Conservation (phyloP, 2,113 vertebrate species). For the Candoia aspera region DNA sequence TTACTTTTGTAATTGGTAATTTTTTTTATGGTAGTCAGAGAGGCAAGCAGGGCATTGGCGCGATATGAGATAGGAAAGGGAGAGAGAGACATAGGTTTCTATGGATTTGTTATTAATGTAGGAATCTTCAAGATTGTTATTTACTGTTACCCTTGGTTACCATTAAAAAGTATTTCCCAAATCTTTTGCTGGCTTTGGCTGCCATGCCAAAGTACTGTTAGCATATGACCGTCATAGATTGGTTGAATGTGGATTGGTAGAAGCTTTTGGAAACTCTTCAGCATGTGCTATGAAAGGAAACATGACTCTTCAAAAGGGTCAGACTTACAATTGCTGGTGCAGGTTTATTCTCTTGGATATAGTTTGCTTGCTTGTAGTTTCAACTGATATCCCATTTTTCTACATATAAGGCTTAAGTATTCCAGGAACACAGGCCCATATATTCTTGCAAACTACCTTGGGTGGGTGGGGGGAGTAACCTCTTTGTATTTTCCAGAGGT, state of each 20-base stretch:
- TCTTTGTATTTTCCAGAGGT: background rate
- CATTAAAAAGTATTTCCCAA: background rate
- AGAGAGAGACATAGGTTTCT: background rate
- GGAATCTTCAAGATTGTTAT: background rate
- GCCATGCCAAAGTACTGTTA: background rate
- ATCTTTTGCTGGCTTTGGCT: too few relatives aligned
- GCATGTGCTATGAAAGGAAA: background rate
- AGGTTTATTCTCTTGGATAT: background rate
- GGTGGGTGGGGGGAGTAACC: background rate
- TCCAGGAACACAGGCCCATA: background rate
- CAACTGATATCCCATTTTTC: background rate
- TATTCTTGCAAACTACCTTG: background rate
- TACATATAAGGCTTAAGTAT: background rate
- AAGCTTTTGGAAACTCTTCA: background rate
- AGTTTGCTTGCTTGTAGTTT: background rate
- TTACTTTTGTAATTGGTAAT: background rate
- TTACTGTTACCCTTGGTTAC: background rate
- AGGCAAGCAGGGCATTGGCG: background rate
- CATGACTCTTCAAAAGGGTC: background rate
- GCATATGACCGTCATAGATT: background rate
- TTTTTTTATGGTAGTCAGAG: background rate
- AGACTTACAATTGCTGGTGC: background rate
- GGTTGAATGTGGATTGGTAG: background rate
- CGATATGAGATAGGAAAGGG: background rate
- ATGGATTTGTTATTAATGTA: background rate